Evolutionary conservation across 2,797 vertebrate genomes (phyloP), one percentile per base, ranked within the genome.

Genomic region (Crax fasciolata): DNA sequence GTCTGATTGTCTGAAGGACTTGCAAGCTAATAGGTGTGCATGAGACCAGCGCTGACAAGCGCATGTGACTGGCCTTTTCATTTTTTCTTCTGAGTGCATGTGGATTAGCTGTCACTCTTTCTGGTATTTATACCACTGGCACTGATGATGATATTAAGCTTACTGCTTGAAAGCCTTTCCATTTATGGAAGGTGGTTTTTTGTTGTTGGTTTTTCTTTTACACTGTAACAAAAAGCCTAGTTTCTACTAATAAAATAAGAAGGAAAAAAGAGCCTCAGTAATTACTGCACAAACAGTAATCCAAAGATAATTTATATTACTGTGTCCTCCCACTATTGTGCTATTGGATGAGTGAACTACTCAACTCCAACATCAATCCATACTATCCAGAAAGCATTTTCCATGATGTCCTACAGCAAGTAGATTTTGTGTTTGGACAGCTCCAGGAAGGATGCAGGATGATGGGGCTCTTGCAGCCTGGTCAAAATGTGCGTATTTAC

Each of bases 61-160:
- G 2, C 3, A 0, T 70, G 27, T 88, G 75, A 76, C 86, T 85
- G 84, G 74, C 57, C 67, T 89, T 93, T 93, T 91, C 55, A 32
- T 87, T 88, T 95, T 88, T 90, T 8, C 30, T 82, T 76, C 39
- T 84, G 71, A 80, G 48, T 65, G 39, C 41, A 18, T 59, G 77
- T 76, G 92, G 84, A 89, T 88, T 95, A 95, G 67, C 74, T 94
- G 84, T 96, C 90, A 61, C 59, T 90, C 79, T 44, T 90, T 66
- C 55, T 82, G 49, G 52, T 92, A 87, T 90, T 94, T 89, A 65
- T 87, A 80, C 59, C 3, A 2, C 63, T 84, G 74, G 74, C 90
- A 57, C 63, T 49, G 67, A 76, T 77, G 74, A 68, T 79, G 77
- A 79, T 49, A 46, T 38, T 65, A 79, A 46, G 24, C 19, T 92